These are phyloP conservation scores for Andrena minutula DNA, from an alignment of 2,888 invertebrate genomes.

Conservation along the genomic window DNA sequence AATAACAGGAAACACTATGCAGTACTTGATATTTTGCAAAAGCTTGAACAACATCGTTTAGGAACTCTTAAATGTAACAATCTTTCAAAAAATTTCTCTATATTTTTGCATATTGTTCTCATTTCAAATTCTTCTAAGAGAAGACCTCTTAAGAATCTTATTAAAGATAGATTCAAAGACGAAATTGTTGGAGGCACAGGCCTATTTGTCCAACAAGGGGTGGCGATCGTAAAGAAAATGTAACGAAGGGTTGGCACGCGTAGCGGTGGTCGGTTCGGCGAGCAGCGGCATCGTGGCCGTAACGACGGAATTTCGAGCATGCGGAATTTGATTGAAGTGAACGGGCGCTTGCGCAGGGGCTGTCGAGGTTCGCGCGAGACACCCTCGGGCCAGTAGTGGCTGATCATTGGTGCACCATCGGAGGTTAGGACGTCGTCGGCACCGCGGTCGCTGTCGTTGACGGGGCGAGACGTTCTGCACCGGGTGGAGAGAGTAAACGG, in stretches of 20 bases:
- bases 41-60: no score
- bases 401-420: conserved; percentile 66
- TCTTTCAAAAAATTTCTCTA: no score
- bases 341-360: conserved; percentile 69
- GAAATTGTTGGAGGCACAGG: no score
- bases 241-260: not conserved
- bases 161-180: not conserved
- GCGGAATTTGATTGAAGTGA: conserved; percentile 74
- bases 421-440: conserved; percentile 56
- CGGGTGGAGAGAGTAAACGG: conserved; percentile 33
- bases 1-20: not conserved
- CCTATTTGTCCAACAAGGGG: not conserved
- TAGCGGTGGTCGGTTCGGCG: not conserved
- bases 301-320: conserved; percentile 69
- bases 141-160: no score
- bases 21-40: no score
- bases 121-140: no score
- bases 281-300: conserved; percentile 11
- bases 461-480: conserved; percentile 36
- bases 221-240: not conserved
- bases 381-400: conserved; percentile 61
- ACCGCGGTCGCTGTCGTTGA: conserved; percentile 34
- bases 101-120: no score
- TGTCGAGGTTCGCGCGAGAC: conserved; percentile 52
- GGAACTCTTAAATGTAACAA: no score